Base-by-base conservation (phyloP, 2,888 invertebrate species). In the Cephonodes hylas region DNA sequence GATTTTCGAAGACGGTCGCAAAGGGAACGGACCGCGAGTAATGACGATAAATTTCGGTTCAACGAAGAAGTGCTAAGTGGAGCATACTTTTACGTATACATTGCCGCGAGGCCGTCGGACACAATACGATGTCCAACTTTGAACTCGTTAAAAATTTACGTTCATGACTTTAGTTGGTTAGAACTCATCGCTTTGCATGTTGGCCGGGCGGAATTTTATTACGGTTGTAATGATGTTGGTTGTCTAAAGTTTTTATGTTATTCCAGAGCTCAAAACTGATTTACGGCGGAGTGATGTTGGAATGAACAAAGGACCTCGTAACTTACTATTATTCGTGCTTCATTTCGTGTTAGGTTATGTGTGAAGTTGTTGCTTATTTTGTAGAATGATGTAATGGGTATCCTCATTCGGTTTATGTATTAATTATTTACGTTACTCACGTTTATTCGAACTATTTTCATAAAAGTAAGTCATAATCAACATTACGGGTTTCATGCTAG, bases 111-210 rank as follows among this genome's bases (percentile, higher is more conserved):
- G 66, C 64, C 67, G 69, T 63, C 61, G 61, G 58, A 63, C 61
- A 69, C 74, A 71, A 72, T 73, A 64, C 69, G 66, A 76, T 73
- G 75, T 77, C 71, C 80, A 81, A 81, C 75, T 79, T 79, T 74
- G 74, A 69, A 82, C 80, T 84, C 79, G 76, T 83, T 79, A 81
- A 81, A 83, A 80, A 75, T 79, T 79, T 76, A 76, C 71, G 69
- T 76, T 69, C 73, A 72, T 71, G 71, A 70, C 69, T 72, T 61
- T 66, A 74, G 72, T 74, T 72, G 69, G 73, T 76, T 73, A 72
- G 63, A 74, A 71, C 73, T 76, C 75, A 72, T 78, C 76, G 73
- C 69, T 75, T 78, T 74, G 70, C 73, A 65, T 71, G 67, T 66
- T 67, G 69, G 71, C 72, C 66, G 71, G 67, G 64, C 64, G 64